Percentiles rank a stretch among this genome's conserved stretches.
These are phyloP conservation scores for Pecten maximus DNA, from an alignment of 2,888 invertebrate genomes.

Conservation along the genomic window DNA sequence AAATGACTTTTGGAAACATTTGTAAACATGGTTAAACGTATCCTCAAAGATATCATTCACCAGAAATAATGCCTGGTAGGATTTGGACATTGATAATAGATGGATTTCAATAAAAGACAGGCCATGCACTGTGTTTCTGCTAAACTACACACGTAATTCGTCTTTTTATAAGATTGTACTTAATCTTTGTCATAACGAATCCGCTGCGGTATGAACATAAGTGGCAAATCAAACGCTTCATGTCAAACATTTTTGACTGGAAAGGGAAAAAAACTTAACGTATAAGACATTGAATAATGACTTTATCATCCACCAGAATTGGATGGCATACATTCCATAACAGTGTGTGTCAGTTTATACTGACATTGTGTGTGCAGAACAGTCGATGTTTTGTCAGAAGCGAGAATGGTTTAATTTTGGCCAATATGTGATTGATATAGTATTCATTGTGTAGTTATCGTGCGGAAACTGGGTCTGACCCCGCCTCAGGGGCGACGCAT, in stretches of 20 bases:
- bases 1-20: constrained; percentile 35
- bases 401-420: not conserved
- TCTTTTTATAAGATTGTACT: constrained; percentile 40
- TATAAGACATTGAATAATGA: constrained; percentile 51
- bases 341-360: not conserved
- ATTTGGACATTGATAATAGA: not conserved
- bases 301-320: constrained; percentile 42
- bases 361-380: not conserved
- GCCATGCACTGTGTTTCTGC: constrained; percentile 16
- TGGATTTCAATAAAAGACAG: constrained; percentile 7
- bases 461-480: not conserved
- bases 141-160: constrained; percentile 35
- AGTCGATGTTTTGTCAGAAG: constrained; percentile 31
- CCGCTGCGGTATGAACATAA: constrained; percentile 42
- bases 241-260: constrained; percentile 44
- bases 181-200: constrained; percentile 46
- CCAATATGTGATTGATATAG: constrained; percentile 6
- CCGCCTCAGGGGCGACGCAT: constrained; percentile 7
- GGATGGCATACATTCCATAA: constrained; percentile 27
- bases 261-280: constrained; percentile 33
- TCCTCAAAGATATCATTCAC: not conserved
- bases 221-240: constrained; percentile 41
- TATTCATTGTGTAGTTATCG: constrained; percentile 13
- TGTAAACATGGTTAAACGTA: constrained; percentile 2
- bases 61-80: not conserved